Percentiles rank a stretch among this genome's conserved stretches.
phyloP scores from a whole-genome alignment of 2,797 vertebrate genomes.

The Helarctos malayanus region DNA sequence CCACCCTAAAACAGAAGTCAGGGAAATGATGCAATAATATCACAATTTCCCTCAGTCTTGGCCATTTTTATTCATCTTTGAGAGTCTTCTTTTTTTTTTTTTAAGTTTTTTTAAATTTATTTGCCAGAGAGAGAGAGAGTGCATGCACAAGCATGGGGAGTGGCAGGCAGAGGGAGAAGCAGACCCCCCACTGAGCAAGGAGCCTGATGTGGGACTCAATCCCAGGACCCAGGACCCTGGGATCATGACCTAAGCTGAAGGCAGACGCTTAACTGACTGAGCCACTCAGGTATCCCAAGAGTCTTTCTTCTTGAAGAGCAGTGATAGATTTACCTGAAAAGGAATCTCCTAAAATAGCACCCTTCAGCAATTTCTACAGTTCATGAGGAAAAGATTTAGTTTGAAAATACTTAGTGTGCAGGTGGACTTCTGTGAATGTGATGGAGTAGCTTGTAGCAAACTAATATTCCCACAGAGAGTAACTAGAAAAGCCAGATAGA shows the following conservation, averaged over 20 bases:
- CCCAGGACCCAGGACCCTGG: no score
- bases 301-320: neutral
- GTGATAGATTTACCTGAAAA: neutral
- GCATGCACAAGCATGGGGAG: no score
- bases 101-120: no score
- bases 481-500: neutral
- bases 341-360: neutral
- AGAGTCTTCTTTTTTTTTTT: neutral
- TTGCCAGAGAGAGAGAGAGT: no score
- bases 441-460: neutral
- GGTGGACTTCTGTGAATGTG: neutral
- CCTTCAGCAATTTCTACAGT: neutral
- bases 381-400: neutral
- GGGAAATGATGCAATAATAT: neutral
- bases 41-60: neutral
- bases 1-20: neutral
- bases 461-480: neutral
- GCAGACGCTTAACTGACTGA: no score
- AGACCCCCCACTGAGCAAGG: no score
- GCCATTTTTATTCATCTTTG: neutral
- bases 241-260: no score
- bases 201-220: no score
- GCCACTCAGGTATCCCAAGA: neutral
- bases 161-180: no score
- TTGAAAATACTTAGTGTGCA: neutral